A percentile compares a stretch with the other conserved stretches of the same genome.
These are phyloP conservation scores for Phthorimaea operculella DNA, from an alignment of 1,140 invertebrate genomes.

Conservation along the genomic window DNA sequence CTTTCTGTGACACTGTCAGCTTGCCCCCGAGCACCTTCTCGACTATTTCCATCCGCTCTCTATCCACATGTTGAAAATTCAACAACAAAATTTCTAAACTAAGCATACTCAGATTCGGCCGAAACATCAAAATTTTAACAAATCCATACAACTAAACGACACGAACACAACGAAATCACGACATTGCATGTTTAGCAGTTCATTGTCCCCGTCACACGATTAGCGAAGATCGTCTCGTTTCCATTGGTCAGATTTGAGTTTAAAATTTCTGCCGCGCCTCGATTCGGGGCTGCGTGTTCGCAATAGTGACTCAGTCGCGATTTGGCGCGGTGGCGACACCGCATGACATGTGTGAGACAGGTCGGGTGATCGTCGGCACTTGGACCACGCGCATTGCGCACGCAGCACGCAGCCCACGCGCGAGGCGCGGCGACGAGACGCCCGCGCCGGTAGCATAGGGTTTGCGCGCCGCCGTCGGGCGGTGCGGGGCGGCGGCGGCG, in stretches of 20 bases:
- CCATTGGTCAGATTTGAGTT: slow-evolving; percentile 30
- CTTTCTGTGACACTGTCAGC: slow-evolving; percentile 52
- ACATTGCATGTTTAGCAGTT: slow-evolving; percentile 64
- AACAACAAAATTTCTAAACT: slow-evolving; percentile 25
- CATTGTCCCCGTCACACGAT: slow-evolving; percentile 61
- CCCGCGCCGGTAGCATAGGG: slow-evolving; percentile 22
- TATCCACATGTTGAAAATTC: slow-evolving; percentile 37
- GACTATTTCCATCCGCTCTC: slow-evolving; percentile 30
- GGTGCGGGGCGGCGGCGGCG: slow-evolving; percentile 51
- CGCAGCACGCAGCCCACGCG: slow-evolving; percentile 28
- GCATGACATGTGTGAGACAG: neutral
- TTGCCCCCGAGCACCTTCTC: slow-evolving; percentile 52
- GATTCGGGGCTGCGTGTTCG: slow-evolving; percentile 45
- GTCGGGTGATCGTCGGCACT: slow-evolving; percentile 4
- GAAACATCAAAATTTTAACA: slow-evolving; percentile 31
- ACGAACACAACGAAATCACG: slow-evolving; percentile 53
- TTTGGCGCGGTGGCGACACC: neutral
- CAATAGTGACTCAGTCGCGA: slow-evolving; percentile 11
- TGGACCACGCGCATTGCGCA: too few species aligned
- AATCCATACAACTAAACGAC: slow-evolving; percentile 22
- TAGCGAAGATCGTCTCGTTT: slow-evolving; percentile 59
- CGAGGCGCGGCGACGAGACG: slow-evolving; percentile 26
- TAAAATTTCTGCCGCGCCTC: slow-evolving; percentile 46
- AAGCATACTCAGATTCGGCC: slow-evolving; percentile 38
- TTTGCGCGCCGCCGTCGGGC: slow-evolving; percentile 26